Evolutionary conservation across 2,888 invertebrate species (phyloP).

Genomic region (Leptinotarsa haldemani): DNA sequence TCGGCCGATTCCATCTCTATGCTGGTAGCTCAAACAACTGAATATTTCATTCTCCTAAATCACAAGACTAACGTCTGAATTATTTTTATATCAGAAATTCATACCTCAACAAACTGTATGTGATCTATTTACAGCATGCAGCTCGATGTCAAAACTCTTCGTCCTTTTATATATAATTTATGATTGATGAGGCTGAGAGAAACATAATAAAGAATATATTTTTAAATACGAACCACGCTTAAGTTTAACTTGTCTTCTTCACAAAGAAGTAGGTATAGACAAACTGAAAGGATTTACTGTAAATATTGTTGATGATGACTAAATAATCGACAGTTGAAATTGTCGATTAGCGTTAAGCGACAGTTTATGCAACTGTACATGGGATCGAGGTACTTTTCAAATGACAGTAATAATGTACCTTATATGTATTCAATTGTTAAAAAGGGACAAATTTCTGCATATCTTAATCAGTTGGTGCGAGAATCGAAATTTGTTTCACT

Average conservation of each 20-base stretch:
- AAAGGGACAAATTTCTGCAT: too few species aligned
- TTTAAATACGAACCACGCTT: not conserved
- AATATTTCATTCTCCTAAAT: not conserved
- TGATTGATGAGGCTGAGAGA: constrained; percentile 5
- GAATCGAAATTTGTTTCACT: too few species aligned
- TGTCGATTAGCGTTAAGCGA: too few species aligned
- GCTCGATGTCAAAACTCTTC: not conserved
- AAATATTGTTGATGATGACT: too few species aligned
- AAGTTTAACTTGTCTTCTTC: not conserved
- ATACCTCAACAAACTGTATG: constrained; percentile 7
- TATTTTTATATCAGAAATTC: not conserved
- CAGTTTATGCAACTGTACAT: too few species aligned
- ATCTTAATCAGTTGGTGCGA: too few species aligned
- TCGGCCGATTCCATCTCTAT: too few species aligned
- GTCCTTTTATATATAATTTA: not conserved
- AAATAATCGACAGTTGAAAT: too few species aligned
- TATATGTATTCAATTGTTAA: too few species aligned
- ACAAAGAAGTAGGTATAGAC: not conserved
- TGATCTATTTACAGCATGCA: not conserved
- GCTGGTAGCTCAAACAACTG: too few species aligned
- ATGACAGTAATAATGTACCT: too few species aligned
- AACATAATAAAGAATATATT: not conserved
- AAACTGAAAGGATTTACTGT: not conserved
- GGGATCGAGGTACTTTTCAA: too few species aligned
- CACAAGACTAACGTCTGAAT: not conserved